Base-by-base conservation (phyloP, 2,888 invertebrate species). In the Pristionchus maxplancki region DNA sequence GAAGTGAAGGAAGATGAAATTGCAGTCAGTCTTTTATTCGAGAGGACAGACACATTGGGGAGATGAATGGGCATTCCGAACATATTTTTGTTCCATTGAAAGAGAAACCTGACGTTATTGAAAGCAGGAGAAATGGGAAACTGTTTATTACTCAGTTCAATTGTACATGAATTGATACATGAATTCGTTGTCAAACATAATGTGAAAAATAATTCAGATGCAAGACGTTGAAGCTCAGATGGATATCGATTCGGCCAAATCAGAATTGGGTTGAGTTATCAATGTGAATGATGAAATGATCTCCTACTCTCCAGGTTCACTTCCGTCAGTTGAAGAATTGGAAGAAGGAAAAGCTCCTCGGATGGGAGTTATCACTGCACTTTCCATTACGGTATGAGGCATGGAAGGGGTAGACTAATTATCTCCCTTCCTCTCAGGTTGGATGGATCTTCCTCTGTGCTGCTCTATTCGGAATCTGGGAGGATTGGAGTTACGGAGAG, bases 371-470 rank as follows among this genome's bases (percentile, higher is more conserved):
- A 48, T 88, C 62, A 88, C 88, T 31, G 88, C 88, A 5, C 81
- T 88, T 20, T 58, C 88, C 9, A 88, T 88, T 58, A 88, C 88
- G 81, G 88, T 88, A 58, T 0, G n/a, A 11, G 28, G 53, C 15
- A 48, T 81, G 17, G 44, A 37, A 44, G 81, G 37, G 28, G 24
- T 40, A n/a, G n/a, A n/a, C n/a, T 78, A 1, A 40, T 78, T 24
- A 9, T 40, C 78, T 44, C 94, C n/a, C 87, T 94, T 44, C 96
- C 87, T 97, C 98, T 91, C 97, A 98, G 96, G 96, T 97, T 92
- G 97, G 97, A 94, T 97, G 97, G 95, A 97, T 97, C 88, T 96
- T 97, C 94, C 97, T 97, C 89, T 98, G 98, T 44, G 98, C 98
- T 2, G 96, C 97, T 94, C 96, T 99, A 85, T 99, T 99, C 95